phyloP scores from a whole-genome alignment of 2,797 vertebrate genomes.

The Hippocampus kuda region DNA sequence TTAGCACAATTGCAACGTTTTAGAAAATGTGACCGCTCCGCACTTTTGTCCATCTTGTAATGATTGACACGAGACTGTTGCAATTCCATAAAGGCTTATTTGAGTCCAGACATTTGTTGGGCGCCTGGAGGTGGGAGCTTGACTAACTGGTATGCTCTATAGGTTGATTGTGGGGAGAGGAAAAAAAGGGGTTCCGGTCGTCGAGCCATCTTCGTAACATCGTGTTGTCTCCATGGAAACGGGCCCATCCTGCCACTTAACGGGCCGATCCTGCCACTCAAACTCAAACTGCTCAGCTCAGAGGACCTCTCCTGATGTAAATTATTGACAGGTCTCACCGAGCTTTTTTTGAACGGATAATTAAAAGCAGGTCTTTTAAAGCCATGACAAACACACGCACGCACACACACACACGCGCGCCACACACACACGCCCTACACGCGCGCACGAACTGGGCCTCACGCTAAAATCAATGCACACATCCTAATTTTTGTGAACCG shows the following conservation, averaged over 20 bases:
- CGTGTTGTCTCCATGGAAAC: conserved; percentile 42
- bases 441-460: neutral
- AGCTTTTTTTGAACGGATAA: conserved; percentile 22
- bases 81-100: conserved; percentile 26
- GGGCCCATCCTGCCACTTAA: conserved; percentile 34
- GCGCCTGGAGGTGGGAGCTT: conserved; percentile 20
- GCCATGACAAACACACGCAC: neutral
- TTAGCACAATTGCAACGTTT: neutral
- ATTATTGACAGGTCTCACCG: conserved; percentile 44
- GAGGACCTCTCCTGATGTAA: conserved; percentile 24
- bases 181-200: conserved; percentile 9
- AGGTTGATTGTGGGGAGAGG: conserved; percentile 38
- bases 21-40: neutral
- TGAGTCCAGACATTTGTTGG: conserved; percentile 27
- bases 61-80: conserved; percentile 34
- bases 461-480: neutral
- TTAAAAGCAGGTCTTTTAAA: conserved; percentile 19
- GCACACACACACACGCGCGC: too few species aligned
- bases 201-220: conserved; percentile 50
- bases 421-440: neutral
- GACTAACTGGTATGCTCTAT: conserved; percentile 13
- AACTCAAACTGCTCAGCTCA: conserved; percentile 19
- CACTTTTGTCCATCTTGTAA: neutral
- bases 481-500: neutral
- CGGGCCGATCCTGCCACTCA: conserved; percentile 20